Conservation (phyloP, 2,113 vertebrate species). For the Eudyptes chrysolophus region DNA sequence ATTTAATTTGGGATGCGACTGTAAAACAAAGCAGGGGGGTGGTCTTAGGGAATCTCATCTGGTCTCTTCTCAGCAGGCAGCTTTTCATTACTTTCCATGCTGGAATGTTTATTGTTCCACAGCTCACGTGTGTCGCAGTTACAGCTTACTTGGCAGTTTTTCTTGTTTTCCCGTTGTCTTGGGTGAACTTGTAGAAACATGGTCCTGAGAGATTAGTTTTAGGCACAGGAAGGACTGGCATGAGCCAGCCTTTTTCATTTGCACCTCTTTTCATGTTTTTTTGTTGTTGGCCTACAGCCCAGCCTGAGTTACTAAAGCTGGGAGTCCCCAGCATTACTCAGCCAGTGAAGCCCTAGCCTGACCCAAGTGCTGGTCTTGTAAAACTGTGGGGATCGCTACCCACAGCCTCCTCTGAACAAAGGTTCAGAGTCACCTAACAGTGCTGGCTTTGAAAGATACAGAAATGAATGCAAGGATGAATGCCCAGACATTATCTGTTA, state of each 20-base stretch:
- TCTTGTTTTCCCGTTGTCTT: slow-evolving; percentile 20
- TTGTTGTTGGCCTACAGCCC: not conserved
- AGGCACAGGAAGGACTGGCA: not conserved
- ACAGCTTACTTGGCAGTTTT: slow-evolving; percentile 34
- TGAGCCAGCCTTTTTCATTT: slow-evolving; percentile 3
- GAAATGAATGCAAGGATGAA: not conserved
- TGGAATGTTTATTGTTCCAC: slow-evolving; percentile 50
- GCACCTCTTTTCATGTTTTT: not conserved
- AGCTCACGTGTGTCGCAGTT: slow-evolving; percentile 18
- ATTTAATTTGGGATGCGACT: slow-evolving; percentile 29
- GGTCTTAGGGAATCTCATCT: slow-evolving; percentile 35
- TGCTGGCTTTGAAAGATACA: not conserved
- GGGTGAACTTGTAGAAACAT: slow-evolving; percentile 10
- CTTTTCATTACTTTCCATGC: slow-evolving; percentile 56
- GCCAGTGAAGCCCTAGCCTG: not conserved
- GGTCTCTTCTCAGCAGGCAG: slow-evolving; percentile 51
- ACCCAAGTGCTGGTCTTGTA: not conserved
- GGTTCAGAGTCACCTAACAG: not conserved
- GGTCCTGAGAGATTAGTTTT: not conserved
- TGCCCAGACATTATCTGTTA: not conserved
- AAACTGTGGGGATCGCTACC: not conserved
- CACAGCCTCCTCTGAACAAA: not conserved
- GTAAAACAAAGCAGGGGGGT: slow-evolving; percentile 9
- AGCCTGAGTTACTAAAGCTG: not conserved
- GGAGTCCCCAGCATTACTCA: not conserved